Percentiles rank a stretch among this genome's conserved stretches.
These are phyloP conservation scores for Megaleporinus macrocephalus DNA, from an alignment of 2,113 vertebrate genomes.

Conservation along the genomic window DNA sequence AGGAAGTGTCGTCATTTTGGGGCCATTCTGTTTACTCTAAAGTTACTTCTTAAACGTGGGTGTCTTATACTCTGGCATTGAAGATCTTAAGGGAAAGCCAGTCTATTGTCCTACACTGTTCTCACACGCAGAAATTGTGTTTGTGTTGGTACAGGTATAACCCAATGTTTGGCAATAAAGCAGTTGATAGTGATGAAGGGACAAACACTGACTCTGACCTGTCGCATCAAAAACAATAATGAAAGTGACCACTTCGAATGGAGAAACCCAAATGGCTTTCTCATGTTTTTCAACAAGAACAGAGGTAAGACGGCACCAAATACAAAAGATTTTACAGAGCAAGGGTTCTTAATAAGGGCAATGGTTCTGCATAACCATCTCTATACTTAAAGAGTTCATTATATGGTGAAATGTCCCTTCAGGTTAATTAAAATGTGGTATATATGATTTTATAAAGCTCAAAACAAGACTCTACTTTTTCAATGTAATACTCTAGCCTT, in stretches of 20 bases:
- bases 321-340: not conserved
- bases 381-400: no score
- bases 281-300: conserved; percentile 66
- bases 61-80: no score
- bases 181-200: conserved; percentile 64
- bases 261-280: conserved; percentile 64
- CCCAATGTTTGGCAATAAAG: conserved; percentile 56
- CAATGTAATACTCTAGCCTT: no score
- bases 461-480: no score
- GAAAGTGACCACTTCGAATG: conserved; percentile 61
- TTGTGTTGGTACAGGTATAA: conserved; percentile 50
- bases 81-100: no score
- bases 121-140: not conserved
- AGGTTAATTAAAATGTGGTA: no score
- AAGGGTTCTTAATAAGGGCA: no score
- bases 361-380: no score
- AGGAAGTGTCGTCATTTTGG: not conserved
- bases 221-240: conserved; percentile 43
- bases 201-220: conserved; percentile 64
- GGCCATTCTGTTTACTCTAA: not conserved
- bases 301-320: conserved; percentile 59
- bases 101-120: not conserved
- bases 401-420: no score
- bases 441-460: no score
- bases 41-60: no score